Conservation (phyloP, 1,140 invertebrate species). For the Aphaenogaster ashmeadi region DNA sequence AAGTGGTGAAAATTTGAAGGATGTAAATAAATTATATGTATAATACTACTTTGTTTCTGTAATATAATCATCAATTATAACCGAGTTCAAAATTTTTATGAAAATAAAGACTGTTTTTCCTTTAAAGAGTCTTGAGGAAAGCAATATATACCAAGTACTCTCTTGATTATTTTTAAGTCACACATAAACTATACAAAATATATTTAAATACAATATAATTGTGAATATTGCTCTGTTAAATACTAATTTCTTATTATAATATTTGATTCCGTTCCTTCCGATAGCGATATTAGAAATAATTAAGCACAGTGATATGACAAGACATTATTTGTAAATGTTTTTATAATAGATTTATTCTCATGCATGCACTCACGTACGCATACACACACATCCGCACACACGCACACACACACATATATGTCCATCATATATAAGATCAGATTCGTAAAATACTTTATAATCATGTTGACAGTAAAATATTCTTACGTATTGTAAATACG, state of each 20-base stretch:
- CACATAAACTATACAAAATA: constrained; percentile 26
- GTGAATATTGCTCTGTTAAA: constrained; percentile 26
- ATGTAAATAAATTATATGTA: constrained; percentile 16
- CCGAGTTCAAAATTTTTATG: constrained; percentile 2
- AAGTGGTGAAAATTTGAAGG: background rate
- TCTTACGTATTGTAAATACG: constrained; percentile 10
- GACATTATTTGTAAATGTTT: constrained; percentile 36
- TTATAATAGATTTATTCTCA: constrained; percentile 31
- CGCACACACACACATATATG: background rate
- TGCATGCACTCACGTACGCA: background rate
- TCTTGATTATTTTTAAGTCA: constrained; percentile 10
- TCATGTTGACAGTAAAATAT: constrained; percentile 32
- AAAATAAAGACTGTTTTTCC: background rate
- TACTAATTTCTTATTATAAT: constrained; percentile 34
- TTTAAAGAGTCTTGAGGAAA: background rate
- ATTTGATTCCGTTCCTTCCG: constrained; percentile 63
- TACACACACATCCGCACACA: background rate
- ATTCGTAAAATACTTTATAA: constrained; percentile 33
- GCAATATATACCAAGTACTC: background rate
- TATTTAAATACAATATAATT: constrained; percentile 17
- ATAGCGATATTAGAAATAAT: constrained; percentile 24
- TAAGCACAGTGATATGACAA: constrained; percentile 61
- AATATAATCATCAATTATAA: constrained; percentile 33
- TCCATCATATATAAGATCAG: constrained; percentile 10
- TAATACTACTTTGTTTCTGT: background rate